phyloP scores from a whole-genome alignment of 2,113 vertebrate genomes.

The Nanger granti region DNA sequence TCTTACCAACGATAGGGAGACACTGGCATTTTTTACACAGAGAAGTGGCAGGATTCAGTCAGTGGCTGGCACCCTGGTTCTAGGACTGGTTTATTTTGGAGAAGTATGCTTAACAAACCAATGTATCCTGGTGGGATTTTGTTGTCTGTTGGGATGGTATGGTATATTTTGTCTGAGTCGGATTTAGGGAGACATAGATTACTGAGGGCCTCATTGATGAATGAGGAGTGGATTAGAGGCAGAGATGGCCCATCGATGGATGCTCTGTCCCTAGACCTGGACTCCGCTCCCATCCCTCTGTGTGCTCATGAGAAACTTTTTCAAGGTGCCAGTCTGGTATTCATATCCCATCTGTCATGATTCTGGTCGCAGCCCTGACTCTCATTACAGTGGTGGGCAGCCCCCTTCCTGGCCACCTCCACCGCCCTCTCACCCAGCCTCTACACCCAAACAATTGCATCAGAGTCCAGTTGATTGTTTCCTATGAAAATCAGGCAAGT shows the following conservation, averaged over 20 bases:
- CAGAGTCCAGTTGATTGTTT: constrained; percentile 58
- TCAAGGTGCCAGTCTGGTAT: constrained; percentile 61
- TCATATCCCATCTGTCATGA: constrained; percentile 64
- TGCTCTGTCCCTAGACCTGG: neutral
- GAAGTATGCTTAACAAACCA: neutral
- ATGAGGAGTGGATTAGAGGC: neutral
- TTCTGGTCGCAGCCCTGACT: neutral
- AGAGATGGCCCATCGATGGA: neutral
- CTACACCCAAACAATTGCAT: constrained; percentile 38
- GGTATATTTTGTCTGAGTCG: neutral
- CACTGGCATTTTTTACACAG: neutral
- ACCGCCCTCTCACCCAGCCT: constrained; percentile 15
- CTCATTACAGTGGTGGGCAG: constrained; percentile 46
- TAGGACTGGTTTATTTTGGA: neutral
- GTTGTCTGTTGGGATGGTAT: neutral
- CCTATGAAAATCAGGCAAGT: constrained; percentile 65
- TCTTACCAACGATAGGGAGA: neutral
- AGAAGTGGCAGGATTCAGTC: neutral
- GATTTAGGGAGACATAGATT: neutral
- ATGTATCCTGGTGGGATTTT: neutral
- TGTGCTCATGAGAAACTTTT: constrained; percentile 36
- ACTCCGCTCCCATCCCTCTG: neutral
- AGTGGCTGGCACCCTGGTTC: neutral
- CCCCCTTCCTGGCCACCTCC: neutral
- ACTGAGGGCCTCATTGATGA: neutral